phyloP scores from a whole-genome alignment of 1,140 invertebrate genomes.

The Caenorhabditis elegans region DNA sequence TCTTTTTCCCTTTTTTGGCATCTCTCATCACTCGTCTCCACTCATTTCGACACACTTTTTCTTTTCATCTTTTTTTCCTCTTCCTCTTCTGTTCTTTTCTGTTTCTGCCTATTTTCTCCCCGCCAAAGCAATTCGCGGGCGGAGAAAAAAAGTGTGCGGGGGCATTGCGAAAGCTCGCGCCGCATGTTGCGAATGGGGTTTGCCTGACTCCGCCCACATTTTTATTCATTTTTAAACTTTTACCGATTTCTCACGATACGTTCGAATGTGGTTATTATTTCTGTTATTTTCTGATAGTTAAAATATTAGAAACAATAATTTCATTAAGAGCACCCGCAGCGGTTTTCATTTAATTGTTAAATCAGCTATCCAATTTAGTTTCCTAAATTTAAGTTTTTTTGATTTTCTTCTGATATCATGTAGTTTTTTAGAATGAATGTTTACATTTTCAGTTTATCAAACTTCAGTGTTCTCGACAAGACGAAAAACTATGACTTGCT shows the following conservation, averaged over 20 bases:
- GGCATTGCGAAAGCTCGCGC: neutral
- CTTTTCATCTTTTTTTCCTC: conserved; percentile 4
- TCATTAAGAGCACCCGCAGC: no score
- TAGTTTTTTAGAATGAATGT: no score
- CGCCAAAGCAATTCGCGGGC: neutral
- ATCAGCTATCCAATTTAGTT: no score
- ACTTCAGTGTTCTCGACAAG: no score
- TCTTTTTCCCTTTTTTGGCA: conserved; percentile 19
- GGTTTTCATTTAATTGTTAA: no score
- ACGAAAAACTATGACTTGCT: no score
- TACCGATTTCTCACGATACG: neutral
- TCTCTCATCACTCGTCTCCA: neutral
- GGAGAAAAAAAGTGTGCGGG: neutral
- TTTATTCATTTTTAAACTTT: neutral
- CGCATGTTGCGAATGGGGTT: neutral
- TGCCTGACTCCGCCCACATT: neutral
- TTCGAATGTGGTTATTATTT: neutral
- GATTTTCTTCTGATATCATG: no score
- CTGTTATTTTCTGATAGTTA: neutral
- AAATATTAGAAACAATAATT: no score
- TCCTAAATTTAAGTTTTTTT: no score
- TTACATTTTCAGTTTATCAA: no score
- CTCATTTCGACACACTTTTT: conserved; percentile 23
- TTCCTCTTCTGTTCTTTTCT: conserved; percentile 16
- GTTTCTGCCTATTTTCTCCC: neutral